phyloP scores from a whole-genome alignment of 2,797 vertebrate genomes.

The Chanos chanos region DNA sequence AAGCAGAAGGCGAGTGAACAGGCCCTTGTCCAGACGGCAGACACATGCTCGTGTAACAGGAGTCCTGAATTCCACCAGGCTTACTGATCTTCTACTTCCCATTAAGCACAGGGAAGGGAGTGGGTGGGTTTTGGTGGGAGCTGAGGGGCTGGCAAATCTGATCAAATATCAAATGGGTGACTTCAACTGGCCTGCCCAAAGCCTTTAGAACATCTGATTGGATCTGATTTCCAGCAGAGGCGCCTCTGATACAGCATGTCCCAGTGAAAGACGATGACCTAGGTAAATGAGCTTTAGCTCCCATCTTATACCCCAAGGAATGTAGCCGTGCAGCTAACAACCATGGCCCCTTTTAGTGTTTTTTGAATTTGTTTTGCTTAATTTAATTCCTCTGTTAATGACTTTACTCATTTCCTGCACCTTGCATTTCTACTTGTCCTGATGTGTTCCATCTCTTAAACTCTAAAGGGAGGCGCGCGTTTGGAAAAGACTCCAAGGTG shows the following conservation, averaged over 20 bases:
- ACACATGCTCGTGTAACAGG: constrained; percentile 54
- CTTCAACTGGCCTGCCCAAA: constrained; percentile 52
- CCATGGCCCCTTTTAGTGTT: constrained; percentile 34
- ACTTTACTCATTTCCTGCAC: neutral
- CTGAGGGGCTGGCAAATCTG: constrained; percentile 51
- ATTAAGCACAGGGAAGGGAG: constrained; percentile 44
- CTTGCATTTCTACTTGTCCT: constrained; percentile 9
- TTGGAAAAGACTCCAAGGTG: neutral
- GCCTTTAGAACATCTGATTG: constrained; percentile 50
- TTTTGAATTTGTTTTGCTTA: constrained; percentile 32
- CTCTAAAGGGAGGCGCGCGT: neutral
- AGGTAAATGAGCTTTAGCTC: constrained; percentile 41
- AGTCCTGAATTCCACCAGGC: constrained; percentile 59
- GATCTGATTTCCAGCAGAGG: constrained; percentile 49
- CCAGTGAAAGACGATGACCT: constrained; percentile 45
- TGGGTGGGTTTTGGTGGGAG: constrained; percentile 35
- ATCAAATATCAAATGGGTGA: constrained; percentile 63
- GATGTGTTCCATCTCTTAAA: neutral
- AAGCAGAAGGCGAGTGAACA: constrained; percentile 27
- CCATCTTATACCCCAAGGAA: constrained; percentile 44
- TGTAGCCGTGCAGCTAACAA: constrained; percentile 33
- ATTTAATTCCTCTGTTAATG: constrained; percentile 29
- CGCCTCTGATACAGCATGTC: constrained; percentile 35
- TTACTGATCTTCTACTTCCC: constrained; percentile 54
- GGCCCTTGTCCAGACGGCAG: constrained; percentile 50